Percentiles rank a stretch among this genome's conserved stretches.
Conservation (phyloP, 2,113 vertebrate genomes). For the Tiliqua scincoides region DNA sequence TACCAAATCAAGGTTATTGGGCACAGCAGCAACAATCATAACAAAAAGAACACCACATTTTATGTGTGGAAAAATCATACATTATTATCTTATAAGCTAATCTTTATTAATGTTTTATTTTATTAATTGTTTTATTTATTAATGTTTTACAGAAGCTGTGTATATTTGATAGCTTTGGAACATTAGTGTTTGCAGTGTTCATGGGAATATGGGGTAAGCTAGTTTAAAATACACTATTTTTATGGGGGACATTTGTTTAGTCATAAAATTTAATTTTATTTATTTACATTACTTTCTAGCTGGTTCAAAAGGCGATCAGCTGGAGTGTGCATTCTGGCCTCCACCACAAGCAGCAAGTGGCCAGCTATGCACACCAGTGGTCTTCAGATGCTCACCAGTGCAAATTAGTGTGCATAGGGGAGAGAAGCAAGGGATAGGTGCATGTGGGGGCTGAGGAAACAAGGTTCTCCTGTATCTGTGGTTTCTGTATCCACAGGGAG, state of each 20-base stretch:
- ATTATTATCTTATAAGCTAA: background rate
- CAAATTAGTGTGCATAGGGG: too few relatives aligned
- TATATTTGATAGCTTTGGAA: conserved; percentile 95
- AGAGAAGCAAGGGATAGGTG: too few relatives aligned
- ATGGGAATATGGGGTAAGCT: conserved; percentile 95
- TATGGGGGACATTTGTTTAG: conserved; percentile 28
- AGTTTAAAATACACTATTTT: conserved; percentile 10
- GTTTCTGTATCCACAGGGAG: too few relatives aligned
- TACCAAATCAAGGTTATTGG: background rate
- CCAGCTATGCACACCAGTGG: too few relatives aligned
- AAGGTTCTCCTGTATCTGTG: too few relatives aligned
- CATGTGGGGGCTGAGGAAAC: too few relatives aligned
- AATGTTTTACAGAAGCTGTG: conserved; percentile 85
- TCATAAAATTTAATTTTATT: conserved; percentile 17
- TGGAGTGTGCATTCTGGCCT: too few relatives aligned
- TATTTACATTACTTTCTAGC: too few relatives aligned
- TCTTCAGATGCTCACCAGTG: too few relatives aligned
- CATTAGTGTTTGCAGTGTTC: conserved; percentile 92
- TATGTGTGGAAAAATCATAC: conserved; percentile 7
- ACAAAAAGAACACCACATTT: background rate
- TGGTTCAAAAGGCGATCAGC: too few relatives aligned
- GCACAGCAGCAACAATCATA: background rate
- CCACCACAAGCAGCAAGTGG: too few relatives aligned
- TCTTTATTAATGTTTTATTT: conserved; percentile 59
- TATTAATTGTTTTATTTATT: too few relatives aligned